Percentiles rank a stretch among this genome's conserved stretches.
Evolutionary conservation across 2,113 vertebrate species (phyloP).

Genomic region (Gymnarchus niloticus): DNA sequence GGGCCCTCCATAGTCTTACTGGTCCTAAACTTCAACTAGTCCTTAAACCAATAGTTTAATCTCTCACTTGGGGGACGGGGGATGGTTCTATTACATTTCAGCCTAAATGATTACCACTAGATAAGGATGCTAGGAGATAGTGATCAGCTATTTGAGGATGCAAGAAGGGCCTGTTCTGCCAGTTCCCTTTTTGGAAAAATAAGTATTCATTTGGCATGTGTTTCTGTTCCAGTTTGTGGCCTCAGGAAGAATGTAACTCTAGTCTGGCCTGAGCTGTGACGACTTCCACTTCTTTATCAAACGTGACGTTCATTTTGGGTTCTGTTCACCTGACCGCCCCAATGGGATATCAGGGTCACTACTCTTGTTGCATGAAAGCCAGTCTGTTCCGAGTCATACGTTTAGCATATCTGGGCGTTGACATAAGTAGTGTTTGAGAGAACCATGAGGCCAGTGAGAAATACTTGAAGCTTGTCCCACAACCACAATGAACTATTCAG

Average conservation of each 20-base stretch:
- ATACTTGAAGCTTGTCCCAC: constrained; percentile 19
- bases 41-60: background rate
- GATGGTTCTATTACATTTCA: background rate
- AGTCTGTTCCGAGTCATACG: background rate
- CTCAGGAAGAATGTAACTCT: background rate
- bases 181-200: background rate
- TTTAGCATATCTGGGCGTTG: background rate
- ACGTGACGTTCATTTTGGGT: background rate
- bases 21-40: constrained; percentile 6
- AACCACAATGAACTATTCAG: background rate
- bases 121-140: background rate
- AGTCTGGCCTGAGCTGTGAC: too few relatives aligned
- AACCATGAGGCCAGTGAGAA: constrained; percentile 6
- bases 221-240: background rate
- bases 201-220: background rate
- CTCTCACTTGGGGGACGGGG: background rate
- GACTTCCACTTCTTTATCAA: background rate
- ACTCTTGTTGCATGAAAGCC: background rate
- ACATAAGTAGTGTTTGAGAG: background rate
- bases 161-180: background rate
- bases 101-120: background rate
- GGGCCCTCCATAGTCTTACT: background rate
- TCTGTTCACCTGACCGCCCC: background rate
- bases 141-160: background rate
- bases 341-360: background rate